These are phyloP conservation scores for Ips nitidus DNA, from an alignment of 1,140 invertebrate genomes.

Conservation along the genomic window DNA sequence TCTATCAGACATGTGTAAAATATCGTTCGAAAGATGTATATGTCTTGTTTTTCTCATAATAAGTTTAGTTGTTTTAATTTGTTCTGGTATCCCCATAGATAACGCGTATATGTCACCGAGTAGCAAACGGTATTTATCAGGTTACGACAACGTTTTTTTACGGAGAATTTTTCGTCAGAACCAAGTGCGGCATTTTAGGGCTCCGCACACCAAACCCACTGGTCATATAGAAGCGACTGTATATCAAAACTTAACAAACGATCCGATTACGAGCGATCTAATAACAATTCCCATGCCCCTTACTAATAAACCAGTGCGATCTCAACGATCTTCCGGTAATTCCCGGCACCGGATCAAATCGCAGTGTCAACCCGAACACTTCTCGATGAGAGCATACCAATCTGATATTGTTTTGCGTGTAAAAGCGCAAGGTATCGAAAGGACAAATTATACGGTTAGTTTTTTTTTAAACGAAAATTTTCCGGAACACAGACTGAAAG, in stretches of 20 bases:
- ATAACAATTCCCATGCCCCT: constrained; percentile 16
- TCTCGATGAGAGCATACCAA: constrained; percentile 43
- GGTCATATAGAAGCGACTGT: constrained; percentile 32
- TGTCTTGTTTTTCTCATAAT: constrained; percentile 50
- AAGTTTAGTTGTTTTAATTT: constrained; percentile 50
- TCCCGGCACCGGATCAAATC: constrained; percentile 13
- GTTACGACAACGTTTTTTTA: constrained; percentile 24
- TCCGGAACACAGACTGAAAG: constrained; percentile 2
- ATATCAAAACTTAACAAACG: constrained; percentile 12
- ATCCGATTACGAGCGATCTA: constrained; percentile 10
- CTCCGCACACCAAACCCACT: constrained; percentile 23
- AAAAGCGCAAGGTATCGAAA: constrained; percentile 37
- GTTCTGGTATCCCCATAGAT: constrained; percentile 53
- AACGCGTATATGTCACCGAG: constrained; percentile 43
- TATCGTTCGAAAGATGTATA: constrained; percentile 52
- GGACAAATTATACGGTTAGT: constrained; percentile 20
- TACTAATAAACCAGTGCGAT: constrained; percentile 23
- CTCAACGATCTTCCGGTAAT: constrained; percentile 38
- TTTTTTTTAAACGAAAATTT: constrained; percentile 37
- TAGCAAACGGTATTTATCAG: constrained; percentile 10
- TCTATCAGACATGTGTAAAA: constrained; percentile 49
- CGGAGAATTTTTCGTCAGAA: constrained; percentile 7
- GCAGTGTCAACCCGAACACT: constrained; percentile 42
- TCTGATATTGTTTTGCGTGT: constrained; percentile 46
- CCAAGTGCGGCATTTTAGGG: constrained; percentile 8